Conservation (phyloP, 2,888 invertebrate species). For the Desoria tigrina region DNA sequence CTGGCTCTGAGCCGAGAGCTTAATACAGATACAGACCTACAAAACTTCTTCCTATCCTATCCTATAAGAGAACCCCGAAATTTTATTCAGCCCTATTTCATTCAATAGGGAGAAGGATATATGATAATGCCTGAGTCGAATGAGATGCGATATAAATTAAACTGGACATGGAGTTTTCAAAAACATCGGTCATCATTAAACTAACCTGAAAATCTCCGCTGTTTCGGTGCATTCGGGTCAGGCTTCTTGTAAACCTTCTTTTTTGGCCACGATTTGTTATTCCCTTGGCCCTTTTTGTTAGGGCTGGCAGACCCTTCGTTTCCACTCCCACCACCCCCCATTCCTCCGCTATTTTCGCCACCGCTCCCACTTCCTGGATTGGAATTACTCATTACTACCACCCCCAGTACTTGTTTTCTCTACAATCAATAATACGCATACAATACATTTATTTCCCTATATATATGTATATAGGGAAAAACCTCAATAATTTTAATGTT, state of each 20-base stretch:
- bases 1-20: too few species aligned
- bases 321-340: conserved; percentile 37
- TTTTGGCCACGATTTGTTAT: conserved; percentile 54
- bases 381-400: conserved; percentile 50
- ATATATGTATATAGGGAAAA: too few species aligned
- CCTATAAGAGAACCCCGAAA: too few species aligned
- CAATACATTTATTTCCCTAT: too few species aligned
- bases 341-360: conserved; percentile 43
- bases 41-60: too few species aligned
- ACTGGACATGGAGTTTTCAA: neutral
- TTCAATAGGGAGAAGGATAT: too few species aligned
- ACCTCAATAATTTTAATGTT: too few species aligned
- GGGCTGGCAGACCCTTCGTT: conserved; percentile 30
- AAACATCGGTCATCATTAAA: neutral
- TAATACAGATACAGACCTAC: too few species aligned
- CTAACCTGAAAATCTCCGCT: conserved; percentile 53
- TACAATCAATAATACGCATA: too few species aligned
- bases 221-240: conserved; percentile 54
- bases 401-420: conserved; percentile 45
- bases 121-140: too few species aligned
- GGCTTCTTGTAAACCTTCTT: conserved; percentile 54
- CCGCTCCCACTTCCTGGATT: conserved; percentile 52
- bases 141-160: too few species aligned
- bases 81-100: too few species aligned
- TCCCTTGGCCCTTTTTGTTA: conserved; percentile 39